Evolutionary conservation across 2,797 vertebrate species (phyloP), one percentile per base, ranked within the genome.

Genomic region (Holocentrus rufus): DNA sequence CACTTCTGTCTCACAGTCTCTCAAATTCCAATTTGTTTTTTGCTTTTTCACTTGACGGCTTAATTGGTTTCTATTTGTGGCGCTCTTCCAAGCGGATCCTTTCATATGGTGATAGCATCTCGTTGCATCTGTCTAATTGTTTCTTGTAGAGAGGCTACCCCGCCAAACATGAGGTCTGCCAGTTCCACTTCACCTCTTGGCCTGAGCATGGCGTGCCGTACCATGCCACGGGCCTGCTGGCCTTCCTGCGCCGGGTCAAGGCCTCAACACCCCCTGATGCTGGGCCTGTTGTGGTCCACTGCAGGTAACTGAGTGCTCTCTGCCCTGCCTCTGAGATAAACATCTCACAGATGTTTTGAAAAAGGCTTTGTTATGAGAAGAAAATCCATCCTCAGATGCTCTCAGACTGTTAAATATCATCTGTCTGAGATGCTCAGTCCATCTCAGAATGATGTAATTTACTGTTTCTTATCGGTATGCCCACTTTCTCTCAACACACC

Each of bases 121-220:
- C 23, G 36, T 62, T 55, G 8, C 20, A 47, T 30, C 18, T 13
- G 3, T 22, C 34, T 63, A 2, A 9, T 39, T 74, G 39, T 70
- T 30, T 34, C 46, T 17, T 56, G 1, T 42, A 99, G 97, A 91
- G 96, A 72, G 97, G 97, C 52, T 98, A 97, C 90, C 96, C 96
- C 0, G 96, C 96, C 69, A 96, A 96, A 71, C 97, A 98, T 0
- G 97, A 99, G 90, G 97, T 99, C 67, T 96, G 95, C 79, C 97
- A 99, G 92, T 99, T 99, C 92, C 97, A 98, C 88, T 98, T 99
- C 88, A 97, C 94, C 0, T 97, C 97, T 0, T 99, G 97, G 97
- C 97, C 97, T 0, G 97, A 99, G 85, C 97, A 99, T 0, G 97
- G 97, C 0, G 97, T 99, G 44, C 97, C 97, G 4, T 96, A 95